Conservation (phyloP, 2,888 invertebrate genomes). For the Ormia ochracea region DNA sequence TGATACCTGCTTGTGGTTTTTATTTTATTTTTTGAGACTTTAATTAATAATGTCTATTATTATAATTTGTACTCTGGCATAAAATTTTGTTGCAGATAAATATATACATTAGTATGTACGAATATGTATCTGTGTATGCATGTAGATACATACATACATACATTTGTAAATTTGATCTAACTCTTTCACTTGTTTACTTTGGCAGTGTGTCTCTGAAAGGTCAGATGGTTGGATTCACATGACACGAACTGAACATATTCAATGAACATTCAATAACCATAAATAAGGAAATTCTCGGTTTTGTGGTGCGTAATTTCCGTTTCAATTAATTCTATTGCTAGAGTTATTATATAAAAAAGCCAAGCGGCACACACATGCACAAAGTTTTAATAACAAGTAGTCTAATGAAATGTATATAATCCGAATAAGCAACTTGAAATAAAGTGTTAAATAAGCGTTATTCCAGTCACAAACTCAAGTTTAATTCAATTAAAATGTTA, state of each 20-base stretch:
- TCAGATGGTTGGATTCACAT: constrained; percentile 71
- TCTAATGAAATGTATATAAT: no score
- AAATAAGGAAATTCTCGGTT: constrained; percentile 41
- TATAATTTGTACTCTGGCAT: constrained; percentile 27
- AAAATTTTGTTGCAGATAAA: no score
- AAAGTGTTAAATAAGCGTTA: no score
- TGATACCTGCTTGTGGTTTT: constrained; percentile 51
- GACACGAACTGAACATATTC: constrained; percentile 52
- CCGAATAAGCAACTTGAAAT: no score
- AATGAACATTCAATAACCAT: constrained; percentile 50
- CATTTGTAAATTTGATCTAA: constrained; percentile 38
- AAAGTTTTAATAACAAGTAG: constrained; percentile 40
- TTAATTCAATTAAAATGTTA: no score
- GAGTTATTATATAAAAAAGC: neutral
- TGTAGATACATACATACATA: neutral
- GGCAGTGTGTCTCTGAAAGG: constrained; percentile 28
- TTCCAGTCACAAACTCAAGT: no score
- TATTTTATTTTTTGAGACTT: constrained; percentile 16
- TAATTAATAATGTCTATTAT: constrained; percentile 30
- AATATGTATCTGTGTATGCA: no score
- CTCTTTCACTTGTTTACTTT: constrained; percentile 38
- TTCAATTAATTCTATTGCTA: constrained; percentile 34
- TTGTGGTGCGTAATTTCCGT: constrained; percentile 43
- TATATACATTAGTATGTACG: no score
- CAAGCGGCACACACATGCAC: neutral